phyloP scores from a whole-genome alignment of 2,888 invertebrate genomes.

The Drosophila quinaria region DNA sequence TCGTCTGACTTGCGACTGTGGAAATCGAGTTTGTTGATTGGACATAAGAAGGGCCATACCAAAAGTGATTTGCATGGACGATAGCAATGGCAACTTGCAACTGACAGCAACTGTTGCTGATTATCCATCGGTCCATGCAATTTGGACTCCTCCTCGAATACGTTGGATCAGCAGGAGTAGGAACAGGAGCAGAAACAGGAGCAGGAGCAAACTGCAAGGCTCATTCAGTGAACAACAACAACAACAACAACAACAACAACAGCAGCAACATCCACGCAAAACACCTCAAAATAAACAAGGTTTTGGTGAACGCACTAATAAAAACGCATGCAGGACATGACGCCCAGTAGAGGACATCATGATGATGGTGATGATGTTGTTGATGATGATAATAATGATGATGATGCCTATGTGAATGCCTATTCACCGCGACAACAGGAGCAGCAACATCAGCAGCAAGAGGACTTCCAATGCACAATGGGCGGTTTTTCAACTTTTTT shows the following conservation, averaged over 20 bases:
- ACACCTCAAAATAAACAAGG: slow-evolving; percentile 57
- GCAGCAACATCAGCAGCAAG: slow-evolving; percentile 2
- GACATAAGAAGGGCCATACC: slow-evolving; percentile 25
- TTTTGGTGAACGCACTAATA: slow-evolving; percentile 47
- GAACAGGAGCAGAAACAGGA: slow-evolving; percentile 4
- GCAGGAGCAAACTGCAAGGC: slow-evolving; percentile 4
- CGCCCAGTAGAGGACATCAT: not conserved
- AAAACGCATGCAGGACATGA: slow-evolving; percentile 43
- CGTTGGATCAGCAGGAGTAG: no score
- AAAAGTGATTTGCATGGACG: slow-evolving; percentile 24
- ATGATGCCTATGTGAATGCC: slow-evolving; percentile 30
- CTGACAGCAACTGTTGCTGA: slow-evolving; percentile 56
- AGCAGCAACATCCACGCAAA: slow-evolving; percentile 25
- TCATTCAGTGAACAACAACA: slow-evolving; percentile 2
- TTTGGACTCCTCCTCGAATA: slow-evolving; percentile 5
- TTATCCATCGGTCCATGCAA: slow-evolving; percentile 50
- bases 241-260: slow-evolving; percentile 24
- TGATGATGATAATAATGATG: slow-evolving; percentile 10
- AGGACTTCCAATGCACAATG: no score
- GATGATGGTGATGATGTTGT: not conserved
- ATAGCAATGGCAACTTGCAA: slow-evolving; percentile 12
- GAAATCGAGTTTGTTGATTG: slow-evolving; percentile 16
- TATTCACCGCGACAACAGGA: slow-evolving; percentile 34
- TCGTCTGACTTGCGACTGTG: not conserved
- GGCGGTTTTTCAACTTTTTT: no score